Conservation (phyloP, 2,113 vertebrate species). For the Acrocephalus kingi region DNA sequence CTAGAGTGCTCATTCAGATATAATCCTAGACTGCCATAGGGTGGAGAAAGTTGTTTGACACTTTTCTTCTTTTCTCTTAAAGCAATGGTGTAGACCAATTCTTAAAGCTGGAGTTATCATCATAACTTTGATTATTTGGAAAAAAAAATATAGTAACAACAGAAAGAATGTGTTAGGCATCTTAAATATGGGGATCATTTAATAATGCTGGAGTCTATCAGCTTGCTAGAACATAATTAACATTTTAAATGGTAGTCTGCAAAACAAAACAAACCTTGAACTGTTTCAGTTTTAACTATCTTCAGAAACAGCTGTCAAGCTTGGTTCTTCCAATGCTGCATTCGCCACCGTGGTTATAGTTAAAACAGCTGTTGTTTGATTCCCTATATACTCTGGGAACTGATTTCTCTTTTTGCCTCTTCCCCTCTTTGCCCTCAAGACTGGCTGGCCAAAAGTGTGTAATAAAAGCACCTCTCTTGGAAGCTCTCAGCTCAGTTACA, state of each 20-base stretch:
- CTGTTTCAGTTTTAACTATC: not conserved
- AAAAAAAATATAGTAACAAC: not conserved
- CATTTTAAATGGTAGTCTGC: not conserved
- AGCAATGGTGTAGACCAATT: not conserved
- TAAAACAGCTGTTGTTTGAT: not conserved
- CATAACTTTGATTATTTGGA: not conserved
- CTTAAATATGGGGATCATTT: not conserved
- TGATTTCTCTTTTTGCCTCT: not conserved
- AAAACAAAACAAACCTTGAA: not conserved
- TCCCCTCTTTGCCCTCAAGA: rapidly evolving
- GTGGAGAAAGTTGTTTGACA: not conserved
- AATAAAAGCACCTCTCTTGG: not conserved
- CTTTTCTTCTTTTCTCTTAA: not conserved
- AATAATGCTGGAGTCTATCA: not conserved
- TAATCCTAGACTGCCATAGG: not conserved
- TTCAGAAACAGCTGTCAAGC: not conserved
- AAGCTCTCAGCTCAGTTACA: not conserved
- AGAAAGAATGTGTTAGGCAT: not conserved
- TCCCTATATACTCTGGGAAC: not conserved
- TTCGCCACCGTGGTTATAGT: not conserved
- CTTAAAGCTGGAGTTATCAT: not conserved
- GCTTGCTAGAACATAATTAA: not conserved
- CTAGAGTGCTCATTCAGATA: not conserved
- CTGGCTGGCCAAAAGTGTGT: not conserved
- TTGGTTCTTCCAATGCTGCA: not conserved